Base-by-base conservation (phyloP, 2,888 invertebrate species). In the Sminthurinus aureus region DNA sequence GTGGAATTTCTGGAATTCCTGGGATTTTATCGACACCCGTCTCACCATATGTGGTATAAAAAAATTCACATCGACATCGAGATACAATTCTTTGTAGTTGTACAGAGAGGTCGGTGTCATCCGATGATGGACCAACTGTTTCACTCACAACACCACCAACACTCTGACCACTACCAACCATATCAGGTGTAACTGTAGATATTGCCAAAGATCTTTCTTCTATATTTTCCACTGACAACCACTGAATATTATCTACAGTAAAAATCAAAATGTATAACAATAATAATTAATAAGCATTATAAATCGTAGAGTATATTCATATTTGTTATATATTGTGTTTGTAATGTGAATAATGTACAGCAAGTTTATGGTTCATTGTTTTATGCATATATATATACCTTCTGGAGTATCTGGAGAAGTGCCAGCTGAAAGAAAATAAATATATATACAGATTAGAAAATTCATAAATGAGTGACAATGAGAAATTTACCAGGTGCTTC, bases 31-130 rank as follows among this genome's bases (percentile, higher is more conserved):
- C 94, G 85, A 94, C 93, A 85, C 93, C 92, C 81, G 94, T 94
- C 89, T 96, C 96, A 79, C 98, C 98, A 90, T 97, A 98, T 85
- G 95, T 95, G 80, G 96, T 97, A 90, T 98, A 99, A 92, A 97
- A 98, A 91, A 99, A 98, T 92, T 99, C 98, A 91, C 99, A 99
- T 90, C 96, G 96, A 91, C 99, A 99, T 0, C 98, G 93, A 0
- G 98, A 98, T 18, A 99, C 98, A 88, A 99, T 99, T 83, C 99
- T 93, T 92, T 99, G 99, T 24, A 99, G 91, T 93, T 99, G 92
- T 91, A 91, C 85, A 8, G 88, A 85, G 4, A 85, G 84, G 58
- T 86, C 79, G 4, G 85, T 84, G 24, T 87, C 86, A 73, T 88
- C 87, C 3, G 87, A 86, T 4, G 87, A 87, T 15, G 85, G 88